Base-by-base conservation (phyloP, 2,888 invertebrate species). In the Andrena minutula region DNA sequence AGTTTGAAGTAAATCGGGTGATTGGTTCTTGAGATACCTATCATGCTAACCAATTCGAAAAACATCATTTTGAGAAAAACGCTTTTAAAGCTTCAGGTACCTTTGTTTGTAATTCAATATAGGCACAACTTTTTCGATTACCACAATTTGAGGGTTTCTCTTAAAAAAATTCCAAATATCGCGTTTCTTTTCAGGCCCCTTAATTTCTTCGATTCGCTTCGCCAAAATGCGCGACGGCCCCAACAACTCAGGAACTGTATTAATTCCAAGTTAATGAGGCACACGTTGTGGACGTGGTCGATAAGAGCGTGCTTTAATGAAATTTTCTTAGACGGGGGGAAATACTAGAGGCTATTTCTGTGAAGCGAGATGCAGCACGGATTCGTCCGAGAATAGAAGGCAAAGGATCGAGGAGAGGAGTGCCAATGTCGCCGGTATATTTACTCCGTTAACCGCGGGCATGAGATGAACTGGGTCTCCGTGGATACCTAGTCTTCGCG, bases 341-440 rank as follows among this genome's bases (percentile, higher is more conserved):
- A 30, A 64, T 23, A 49, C 23, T 8, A 7, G 12, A 47, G 30
- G 65, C 32, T 70, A 79, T 81, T 81, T 65, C 20, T 8, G 69
- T 47, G 20, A 41, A n/a, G 60, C 71, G 66, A 70, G 69, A 49
- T 56, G 49, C 75, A 53, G 12, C 70, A 28, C 23, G 69, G 75
- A 70, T 66, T 71, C 75, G 51, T 66, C 66, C 71, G 53, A 75
- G 61, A 82, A 82, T 82, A 82, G 63, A 71, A 61, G 41, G 32
- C 41, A 41, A 51, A 79, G 81, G 75, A 80, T 75, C 70, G 74
- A 49, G 70, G 65, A 47, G 71, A 61, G 12, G 60, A 71, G 28
- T 66, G 74, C 32, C 82, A 82, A 74, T 70, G 81, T 75, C 80
- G 75, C 41, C 26, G 82, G 35, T 75, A 71, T 75, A 75, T 82